These are phyloP conservation scores for Epistrophe grossulariae DNA, from an alignment of 2,888 invertebrate genomes.

Conservation along the genomic window DNA sequence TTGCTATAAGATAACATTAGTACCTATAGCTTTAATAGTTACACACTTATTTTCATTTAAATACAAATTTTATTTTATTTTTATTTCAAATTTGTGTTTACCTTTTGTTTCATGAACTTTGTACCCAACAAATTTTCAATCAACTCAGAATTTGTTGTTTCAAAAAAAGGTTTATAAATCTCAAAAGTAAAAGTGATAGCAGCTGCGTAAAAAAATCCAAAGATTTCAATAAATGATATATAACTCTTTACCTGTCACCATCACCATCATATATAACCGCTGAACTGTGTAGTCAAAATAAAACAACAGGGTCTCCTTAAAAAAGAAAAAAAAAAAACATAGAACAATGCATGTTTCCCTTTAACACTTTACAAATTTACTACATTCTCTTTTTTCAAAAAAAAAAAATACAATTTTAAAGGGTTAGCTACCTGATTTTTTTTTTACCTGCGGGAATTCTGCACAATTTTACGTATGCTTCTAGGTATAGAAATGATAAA, in stretches of 20 bases:
- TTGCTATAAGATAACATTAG: too few relatives aligned
- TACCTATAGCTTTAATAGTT: too few relatives aligned
- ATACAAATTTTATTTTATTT: too few relatives aligned
- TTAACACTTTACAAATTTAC: conserved; percentile 2
- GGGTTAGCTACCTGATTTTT: neutral
- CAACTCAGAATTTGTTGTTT: too few relatives aligned
- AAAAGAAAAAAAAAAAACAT: neutral
- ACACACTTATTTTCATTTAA: too few relatives aligned
- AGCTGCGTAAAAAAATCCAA: conserved; percentile 2
- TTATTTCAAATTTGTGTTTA: too few relatives aligned
- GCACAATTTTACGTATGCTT: neutral
- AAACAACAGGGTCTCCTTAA: conserved; percentile 4
- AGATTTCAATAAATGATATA: neutral
- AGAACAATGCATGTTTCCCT: neutral
- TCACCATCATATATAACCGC: conserved; percentile 8
- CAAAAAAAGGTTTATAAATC: neutral
- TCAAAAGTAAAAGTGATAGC: conserved; percentile 24
- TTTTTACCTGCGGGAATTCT: neutral
- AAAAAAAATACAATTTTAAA: neutral
- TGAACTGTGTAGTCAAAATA: conserved; percentile 18
- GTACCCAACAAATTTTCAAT: too few relatives aligned
- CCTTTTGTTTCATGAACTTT: too few relatives aligned
- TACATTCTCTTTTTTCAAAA: conserved; percentile 25
- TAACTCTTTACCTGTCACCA: conserved; percentile 34
- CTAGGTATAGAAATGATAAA: too few relatives aligned